A percentile compares a stretch with the other conserved stretches of the same genome.
phyloP scores from a whole-genome alignment of 2,113 vertebrate genomes.

The Choloepus hoffmanni region DNA sequence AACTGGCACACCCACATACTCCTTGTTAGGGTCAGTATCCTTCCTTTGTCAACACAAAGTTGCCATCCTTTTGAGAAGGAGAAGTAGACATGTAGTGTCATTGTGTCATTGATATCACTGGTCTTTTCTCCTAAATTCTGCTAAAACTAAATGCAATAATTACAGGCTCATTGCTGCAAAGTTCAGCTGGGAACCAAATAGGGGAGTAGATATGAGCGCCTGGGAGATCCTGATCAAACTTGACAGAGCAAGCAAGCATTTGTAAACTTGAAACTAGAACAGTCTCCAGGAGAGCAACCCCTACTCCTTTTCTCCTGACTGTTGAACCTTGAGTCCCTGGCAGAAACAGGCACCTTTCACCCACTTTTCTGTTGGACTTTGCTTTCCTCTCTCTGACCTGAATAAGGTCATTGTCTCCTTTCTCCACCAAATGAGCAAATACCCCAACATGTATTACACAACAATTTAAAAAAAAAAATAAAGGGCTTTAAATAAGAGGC shows the following conservation, averaged over 20 bases:
- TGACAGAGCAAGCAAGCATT: fast-evolving
- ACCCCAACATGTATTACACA: no score
- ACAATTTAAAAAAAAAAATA: background rate
- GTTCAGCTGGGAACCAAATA: background rate
- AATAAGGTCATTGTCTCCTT: background rate
- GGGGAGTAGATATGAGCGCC: background rate
- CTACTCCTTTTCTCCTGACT: no score
- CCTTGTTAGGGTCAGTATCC: background rate
- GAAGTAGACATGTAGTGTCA: fast-evolving
- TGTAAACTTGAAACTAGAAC: fast-evolving
- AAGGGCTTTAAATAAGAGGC: background rate
- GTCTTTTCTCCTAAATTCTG: background rate
- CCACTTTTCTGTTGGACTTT: fast-evolving
- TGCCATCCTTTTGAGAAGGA: fast-evolving
- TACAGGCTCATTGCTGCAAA: no score
- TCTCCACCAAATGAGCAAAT: background rate
- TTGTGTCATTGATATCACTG: fast-evolving
- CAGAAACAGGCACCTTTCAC: background rate
- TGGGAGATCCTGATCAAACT: background rate
- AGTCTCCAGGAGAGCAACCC: no score
- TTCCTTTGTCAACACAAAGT: background rate
- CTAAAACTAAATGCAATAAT: fast-evolving
- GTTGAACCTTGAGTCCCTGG: fast-evolving
- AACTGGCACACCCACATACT: fast-evolving
- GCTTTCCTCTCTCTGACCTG: background rate